A percentile compares a stretch with the other conserved stretches of the same genome.
phyloP scores from a whole-genome alignment of 2,888 invertebrate genomes.

The Adela reaumurella region DNA sequence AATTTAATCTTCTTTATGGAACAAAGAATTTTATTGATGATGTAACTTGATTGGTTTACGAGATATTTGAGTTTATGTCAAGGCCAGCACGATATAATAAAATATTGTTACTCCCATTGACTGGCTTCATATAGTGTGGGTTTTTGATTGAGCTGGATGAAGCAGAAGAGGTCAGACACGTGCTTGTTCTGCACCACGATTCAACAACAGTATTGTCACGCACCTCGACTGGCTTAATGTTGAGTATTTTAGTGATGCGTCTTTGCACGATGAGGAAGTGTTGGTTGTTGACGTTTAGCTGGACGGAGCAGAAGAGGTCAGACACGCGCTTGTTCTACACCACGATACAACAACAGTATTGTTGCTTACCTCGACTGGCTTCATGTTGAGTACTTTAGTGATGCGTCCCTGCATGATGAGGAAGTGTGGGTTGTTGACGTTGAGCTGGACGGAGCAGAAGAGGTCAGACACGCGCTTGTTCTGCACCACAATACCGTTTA shows the following conservation, averaged over 20 bases:
- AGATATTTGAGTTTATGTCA: no score
- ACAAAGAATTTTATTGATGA: no score
- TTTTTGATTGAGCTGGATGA: conserved; percentile 97
- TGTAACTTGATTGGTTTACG: no score
- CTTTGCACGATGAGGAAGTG: conserved; percentile 99
- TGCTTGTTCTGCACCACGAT: conserved; percentile 84
- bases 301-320: conserved; percentile 94
- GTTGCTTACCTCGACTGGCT: conserved; percentile 88
- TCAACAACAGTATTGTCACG: no score
- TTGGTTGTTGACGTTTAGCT: conserved; percentile 98
- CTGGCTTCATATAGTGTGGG: conserved; percentile 97
- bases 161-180: conserved; percentile 92
- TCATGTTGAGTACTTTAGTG: conserved; percentile 99
- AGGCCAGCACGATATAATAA: no score
- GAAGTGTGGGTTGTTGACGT: conserved; percentile 99
- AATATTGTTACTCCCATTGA: conserved; percentile 85
- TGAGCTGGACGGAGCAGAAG: conserved; percentile 94
- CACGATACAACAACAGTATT: no score
- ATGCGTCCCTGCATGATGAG: conserved; percentile 99
- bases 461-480: conserved; percentile 90
- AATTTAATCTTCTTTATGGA: no score
- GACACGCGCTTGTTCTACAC: conserved; percentile 87
- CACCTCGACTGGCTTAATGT: conserved; percentile 98
- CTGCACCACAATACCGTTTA: conserved; percentile 88
- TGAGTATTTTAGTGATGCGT: conserved; percentile 95